Percentiles rank a stretch among this genome's conserved stretches.
Evolutionary conservation across 1,140 invertebrate species (phyloP).

Genomic region (Ylistrum balloti): DNA sequence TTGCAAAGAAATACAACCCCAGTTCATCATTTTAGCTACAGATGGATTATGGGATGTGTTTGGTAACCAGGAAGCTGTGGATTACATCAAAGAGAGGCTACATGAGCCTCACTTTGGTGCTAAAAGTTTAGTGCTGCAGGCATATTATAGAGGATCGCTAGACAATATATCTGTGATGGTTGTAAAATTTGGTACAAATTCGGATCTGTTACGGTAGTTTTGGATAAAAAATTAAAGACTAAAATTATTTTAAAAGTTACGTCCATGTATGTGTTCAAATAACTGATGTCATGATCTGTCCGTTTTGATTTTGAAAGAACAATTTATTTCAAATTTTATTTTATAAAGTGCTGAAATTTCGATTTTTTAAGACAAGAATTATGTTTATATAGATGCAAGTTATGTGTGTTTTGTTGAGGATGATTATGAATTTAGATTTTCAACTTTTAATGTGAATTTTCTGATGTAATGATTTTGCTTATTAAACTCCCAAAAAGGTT

Average conservation of each 20-base stretch:
- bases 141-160: conserved; percentile 94
- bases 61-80: conserved; percentile 95
- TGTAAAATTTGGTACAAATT: conserved; percentile 87
- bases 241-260: no score
- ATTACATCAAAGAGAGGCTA: conserved; percentile 85
- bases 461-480: no score
- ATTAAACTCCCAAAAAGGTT: no score
- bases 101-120: conserved; percentile 94
- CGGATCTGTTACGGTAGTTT: not conserved
- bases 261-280: not conserved
- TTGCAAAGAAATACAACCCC: conserved; percentile 87
- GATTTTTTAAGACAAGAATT: not conserved
- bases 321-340: not conserved
- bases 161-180: conserved; percentile 98
- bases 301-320: not conserved
- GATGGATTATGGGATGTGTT: conserved; percentile 99
- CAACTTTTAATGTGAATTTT: no score
- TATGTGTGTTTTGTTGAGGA: no score
- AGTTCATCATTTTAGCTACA: conserved; percentile 95
- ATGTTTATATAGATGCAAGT: not conserved
- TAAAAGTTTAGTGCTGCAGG: conserved; percentile 93
- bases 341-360: not conserved
- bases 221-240: not conserved
- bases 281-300: not conserved
- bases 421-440: no score